Evolutionary conservation across 1,140 invertebrate genomes (phyloP).

Genomic region (Drosophila leontia): DNA sequence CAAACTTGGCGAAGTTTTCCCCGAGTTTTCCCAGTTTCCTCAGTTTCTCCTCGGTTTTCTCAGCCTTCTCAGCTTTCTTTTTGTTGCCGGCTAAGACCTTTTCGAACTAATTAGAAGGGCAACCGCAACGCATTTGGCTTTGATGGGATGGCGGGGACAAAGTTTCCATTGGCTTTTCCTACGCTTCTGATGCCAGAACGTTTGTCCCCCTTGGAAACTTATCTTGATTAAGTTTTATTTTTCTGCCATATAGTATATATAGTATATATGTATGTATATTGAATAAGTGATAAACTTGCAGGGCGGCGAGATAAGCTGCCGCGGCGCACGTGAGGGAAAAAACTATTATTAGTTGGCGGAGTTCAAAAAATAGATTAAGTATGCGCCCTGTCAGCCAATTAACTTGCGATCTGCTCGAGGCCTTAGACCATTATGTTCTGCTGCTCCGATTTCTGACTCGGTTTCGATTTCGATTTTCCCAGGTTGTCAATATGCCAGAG

Average conservation of each 20-base stretch:
- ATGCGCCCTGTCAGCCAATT: constrained; percentile 35
- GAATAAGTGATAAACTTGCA: constrained; percentile 36
- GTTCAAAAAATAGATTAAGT: constrained; percentile 53
- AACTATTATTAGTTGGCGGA: constrained; percentile 42
- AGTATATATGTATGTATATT: constrained; percentile 22
- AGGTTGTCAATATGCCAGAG: constrained; percentile 44
- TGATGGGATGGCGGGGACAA: constrained; percentile 30
- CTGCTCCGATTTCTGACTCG: not conserved
- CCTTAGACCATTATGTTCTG: constrained; percentile 17
- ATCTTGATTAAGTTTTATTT: constrained; percentile 50
- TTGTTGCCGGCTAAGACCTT: constrained; percentile 42
- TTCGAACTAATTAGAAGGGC: constrained; percentile 53
- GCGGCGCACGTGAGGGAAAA: constrained; percentile 41
- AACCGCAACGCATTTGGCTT: constrained; percentile 53
- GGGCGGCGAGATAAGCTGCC: constrained; percentile 34
- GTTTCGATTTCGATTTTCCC: constrained; percentile 12
- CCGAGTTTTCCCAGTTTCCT: constrained; percentile 11
- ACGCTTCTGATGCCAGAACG: constrained; percentile 6
- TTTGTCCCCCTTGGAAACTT: constrained; percentile 32
- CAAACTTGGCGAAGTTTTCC: constrained; percentile 43
- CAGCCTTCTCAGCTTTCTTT: constrained; percentile 27
- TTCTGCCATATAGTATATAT: constrained; percentile 13
- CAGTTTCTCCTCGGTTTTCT: constrained; percentile 2
- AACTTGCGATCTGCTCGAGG: constrained; percentile 21
- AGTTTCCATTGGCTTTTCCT: constrained; percentile 45